phyloP scores from a whole-genome alignment of 2,797 vertebrate genomes.

The Micrastur ruficollis region DNA sequence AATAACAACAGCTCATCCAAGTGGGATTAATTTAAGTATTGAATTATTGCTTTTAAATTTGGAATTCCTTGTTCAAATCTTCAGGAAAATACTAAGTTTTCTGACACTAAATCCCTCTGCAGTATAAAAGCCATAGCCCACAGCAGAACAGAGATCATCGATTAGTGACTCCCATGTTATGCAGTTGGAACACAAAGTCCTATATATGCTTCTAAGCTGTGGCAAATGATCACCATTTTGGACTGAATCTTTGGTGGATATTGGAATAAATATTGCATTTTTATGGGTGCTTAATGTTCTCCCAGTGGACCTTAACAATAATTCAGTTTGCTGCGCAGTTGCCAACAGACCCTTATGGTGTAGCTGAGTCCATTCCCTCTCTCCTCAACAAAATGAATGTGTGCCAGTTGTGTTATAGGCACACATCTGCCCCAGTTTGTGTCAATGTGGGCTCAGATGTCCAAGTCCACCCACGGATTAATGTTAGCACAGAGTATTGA shows the following conservation, averaged over 20 bases:
- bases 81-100: neutral
- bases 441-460: neutral
- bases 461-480: neutral
- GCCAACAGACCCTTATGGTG: neutral
- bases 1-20: neutral
- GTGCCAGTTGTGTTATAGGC: neutral
- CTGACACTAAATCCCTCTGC: neutral
- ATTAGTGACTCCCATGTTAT: neutral
- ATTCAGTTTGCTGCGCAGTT: neutral
- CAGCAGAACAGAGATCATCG: neutral
- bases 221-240: neutral
- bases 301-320: neutral
- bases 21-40: neutral
- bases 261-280: neutral
- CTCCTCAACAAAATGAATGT: neutral
- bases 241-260: neutral
- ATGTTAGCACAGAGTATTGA: neutral
- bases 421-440: neutral
- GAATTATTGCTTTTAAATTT: constrained; percentile 15
- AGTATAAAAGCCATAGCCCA: neutral
- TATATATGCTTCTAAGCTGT: neutral
- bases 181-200: neutral
- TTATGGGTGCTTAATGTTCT: neutral
- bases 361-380: neutral
- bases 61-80: neutral